phyloP scores from a whole-genome alignment of 2,888 invertebrate genomes.

The Desoria tigrina region DNA sequence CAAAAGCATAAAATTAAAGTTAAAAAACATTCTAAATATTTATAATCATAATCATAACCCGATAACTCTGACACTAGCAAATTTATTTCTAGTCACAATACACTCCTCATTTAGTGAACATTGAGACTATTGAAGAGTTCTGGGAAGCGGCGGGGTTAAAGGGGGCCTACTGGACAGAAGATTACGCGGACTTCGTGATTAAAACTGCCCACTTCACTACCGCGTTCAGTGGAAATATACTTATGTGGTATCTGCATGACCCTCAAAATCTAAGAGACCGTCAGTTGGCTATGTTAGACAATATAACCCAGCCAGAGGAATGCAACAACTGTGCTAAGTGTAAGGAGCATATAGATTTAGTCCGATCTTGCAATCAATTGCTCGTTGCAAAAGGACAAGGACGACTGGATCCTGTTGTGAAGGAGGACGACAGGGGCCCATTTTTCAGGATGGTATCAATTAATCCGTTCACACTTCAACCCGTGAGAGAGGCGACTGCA shows the following conservation, averaged over 20 bases:
- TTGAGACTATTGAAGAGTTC: slow-evolving; percentile 19
- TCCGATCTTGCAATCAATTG: neutral
- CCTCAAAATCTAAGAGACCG: slow-evolving; percentile 7
- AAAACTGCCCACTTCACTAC: slow-evolving; percentile 31
- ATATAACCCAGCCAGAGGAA: neutral
- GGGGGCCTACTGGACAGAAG: slow-evolving; percentile 10
- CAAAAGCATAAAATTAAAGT: neutral
- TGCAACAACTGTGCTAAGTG: neutral
- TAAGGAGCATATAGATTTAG: neutral
- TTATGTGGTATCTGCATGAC: slow-evolving; percentile 43
- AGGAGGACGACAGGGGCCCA: neutral
- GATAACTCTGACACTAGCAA: no score
- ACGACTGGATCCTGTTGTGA: neutral
- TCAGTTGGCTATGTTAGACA: slow-evolving; percentile 6
- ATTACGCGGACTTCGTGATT: slow-evolving; percentile 10
- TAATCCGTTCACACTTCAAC: slow-evolving; percentile 6
- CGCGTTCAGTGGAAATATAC: slow-evolving; percentile 35
- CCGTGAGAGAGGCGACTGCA: slow-evolving; percentile 21
- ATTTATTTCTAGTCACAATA: slow-evolving; percentile 25
- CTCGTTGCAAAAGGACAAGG: neutral
- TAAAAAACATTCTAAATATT: slow-evolving; percentile 13
- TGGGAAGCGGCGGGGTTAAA: slow-evolving; percentile 1
- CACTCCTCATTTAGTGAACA: slow-evolving; percentile 25
- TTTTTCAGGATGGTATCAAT: slow-evolving; percentile 18
- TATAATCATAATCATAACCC: neutral